Conservation (phyloP, 2,888 invertebrate genomes). For the Octonoba sinensis region DNA sequence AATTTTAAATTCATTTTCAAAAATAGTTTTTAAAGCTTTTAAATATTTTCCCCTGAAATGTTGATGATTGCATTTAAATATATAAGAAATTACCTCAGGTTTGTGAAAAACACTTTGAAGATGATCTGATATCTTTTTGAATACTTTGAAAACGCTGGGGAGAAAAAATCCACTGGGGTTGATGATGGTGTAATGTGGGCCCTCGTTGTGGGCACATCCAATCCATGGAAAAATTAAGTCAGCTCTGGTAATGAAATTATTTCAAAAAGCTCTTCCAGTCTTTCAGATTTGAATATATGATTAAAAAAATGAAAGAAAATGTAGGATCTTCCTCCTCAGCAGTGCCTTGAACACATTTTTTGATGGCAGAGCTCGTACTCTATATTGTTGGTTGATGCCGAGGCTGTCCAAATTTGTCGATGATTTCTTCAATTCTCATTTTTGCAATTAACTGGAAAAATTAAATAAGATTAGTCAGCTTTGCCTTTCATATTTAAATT, state of each 20-base stretch:
- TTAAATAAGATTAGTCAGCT: too few species aligned
- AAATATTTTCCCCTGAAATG: too few species aligned
- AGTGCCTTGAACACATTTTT: constrained; percentile 61
- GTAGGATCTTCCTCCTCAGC: constrained; percentile 63
- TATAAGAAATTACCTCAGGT: too few species aligned
- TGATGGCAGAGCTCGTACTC: constrained; percentile 35
- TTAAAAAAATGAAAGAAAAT: constrained; percentile 14
- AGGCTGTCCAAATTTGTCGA: too few species aligned
- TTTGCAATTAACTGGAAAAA: too few species aligned
- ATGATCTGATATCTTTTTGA: too few species aligned
- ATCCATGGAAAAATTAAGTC: constrained; percentile 8
- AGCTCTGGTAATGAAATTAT: constrained; percentile 3
- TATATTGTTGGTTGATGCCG: background rate
- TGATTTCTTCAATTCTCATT: too few species aligned
- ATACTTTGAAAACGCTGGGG: constrained; percentile 32
- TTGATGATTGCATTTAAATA: too few species aligned
- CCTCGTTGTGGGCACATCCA: constrained; percentile 18
- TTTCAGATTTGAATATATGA: constrained; percentile 32
- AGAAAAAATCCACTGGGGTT: constrained; percentile 40
- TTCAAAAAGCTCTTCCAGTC: constrained; percentile 54
- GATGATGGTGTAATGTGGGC: constrained; percentile 52
- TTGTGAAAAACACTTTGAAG: too few species aligned
- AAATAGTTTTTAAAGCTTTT: too few species aligned
- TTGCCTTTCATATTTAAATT: too few species aligned
- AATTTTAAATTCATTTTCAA: too few species aligned